These are phyloP conservation scores for Kryptolebias marmoratus DNA, from an alignment of 2,113 vertebrate genomes.

Conservation along the genomic window DNA sequence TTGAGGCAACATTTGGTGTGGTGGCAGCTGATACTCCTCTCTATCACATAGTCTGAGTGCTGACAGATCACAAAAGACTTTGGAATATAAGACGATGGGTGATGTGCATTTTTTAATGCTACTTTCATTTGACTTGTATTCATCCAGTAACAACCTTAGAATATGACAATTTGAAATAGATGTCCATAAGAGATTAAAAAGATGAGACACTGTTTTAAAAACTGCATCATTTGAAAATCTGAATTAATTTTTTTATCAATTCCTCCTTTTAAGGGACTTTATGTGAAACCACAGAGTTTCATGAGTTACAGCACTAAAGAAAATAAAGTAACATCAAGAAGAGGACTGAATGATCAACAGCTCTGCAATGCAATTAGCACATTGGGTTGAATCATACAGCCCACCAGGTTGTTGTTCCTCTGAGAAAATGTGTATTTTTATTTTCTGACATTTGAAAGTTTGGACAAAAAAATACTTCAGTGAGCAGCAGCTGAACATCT, in stretches of 20 bases:
- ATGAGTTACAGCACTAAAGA: constrained; percentile 9
- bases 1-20: no score
- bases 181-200: no score
- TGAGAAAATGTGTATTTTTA: background rate
- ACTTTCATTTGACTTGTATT: no score
- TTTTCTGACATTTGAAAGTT: constrained; percentile 2
- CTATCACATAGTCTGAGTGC: no score
- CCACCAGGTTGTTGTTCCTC: constrained; percentile 1
- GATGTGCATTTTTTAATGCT: no score
- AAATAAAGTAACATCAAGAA: constrained; percentile 18
- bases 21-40: no score
- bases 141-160: no score
- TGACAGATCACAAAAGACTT: no score
- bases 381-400: constrained; percentile 15
- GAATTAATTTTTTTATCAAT: constrained; percentile 4
- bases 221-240: background rate
- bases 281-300: background rate
- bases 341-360: constrained; percentile 39
- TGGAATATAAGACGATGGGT: no score
- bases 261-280: background rate
- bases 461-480: constrained; percentile 13
- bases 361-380: constrained; percentile 52
- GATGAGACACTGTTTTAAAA: background rate
- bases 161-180: no score
- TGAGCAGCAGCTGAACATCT: background rate